phyloP scores from a whole-genome alignment of 2,797 vertebrate species.

The Mastacembelus armatus region DNA sequence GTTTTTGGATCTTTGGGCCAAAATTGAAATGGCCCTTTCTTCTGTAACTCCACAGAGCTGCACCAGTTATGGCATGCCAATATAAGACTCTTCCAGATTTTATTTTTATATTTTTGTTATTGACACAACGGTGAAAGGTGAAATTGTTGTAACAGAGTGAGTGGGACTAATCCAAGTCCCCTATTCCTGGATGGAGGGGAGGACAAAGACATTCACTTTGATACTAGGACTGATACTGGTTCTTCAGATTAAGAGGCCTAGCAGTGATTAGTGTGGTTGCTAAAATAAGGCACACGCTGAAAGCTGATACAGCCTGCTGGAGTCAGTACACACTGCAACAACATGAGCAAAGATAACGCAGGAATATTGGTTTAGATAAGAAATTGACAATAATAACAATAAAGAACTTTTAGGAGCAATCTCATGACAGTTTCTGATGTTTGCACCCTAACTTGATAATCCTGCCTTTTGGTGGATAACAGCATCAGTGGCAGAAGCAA shows the following conservation, averaged over 20 bases:
- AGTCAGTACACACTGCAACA: conserved; percentile 30
- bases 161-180: conserved; percentile 39
- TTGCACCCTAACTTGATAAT: neutral
- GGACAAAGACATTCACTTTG: conserved; percentile 50
- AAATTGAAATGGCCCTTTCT: neutral
- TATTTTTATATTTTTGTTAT: neutral
- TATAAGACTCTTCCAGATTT: neutral
- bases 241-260: conserved; percentile 26
- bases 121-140: neutral
- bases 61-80: conserved; percentile 15
- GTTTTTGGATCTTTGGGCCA: neutral
- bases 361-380: neutral
- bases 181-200: conserved; percentile 57
- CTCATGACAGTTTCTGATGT: neutral
- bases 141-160: neutral
- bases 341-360: conserved; percentile 19
- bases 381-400: neutral
- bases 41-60: neutral
- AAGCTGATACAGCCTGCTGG: conserved; percentile 63
- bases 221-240: conserved; percentile 21
- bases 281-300: conserved; percentile 72
- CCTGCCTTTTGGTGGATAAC: neutral
- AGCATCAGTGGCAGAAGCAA: conserved; percentile 1
- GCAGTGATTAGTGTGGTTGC: conserved; percentile 39
- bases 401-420: neutral